Base-by-base conservation (phyloP, 2,113 vertebrate genomes). In the Periophthalmus modestus region DNA sequence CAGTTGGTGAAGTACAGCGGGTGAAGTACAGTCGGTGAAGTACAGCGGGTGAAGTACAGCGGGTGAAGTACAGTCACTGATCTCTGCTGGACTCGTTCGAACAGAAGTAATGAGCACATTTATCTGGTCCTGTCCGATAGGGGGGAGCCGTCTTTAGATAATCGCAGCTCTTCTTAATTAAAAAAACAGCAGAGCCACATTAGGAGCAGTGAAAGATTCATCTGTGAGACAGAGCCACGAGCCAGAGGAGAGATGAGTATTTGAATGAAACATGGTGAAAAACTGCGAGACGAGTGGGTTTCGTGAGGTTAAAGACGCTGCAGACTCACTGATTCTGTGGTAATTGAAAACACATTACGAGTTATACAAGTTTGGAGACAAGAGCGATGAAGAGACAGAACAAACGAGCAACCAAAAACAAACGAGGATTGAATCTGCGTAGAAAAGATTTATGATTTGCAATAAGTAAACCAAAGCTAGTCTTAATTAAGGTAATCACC, bases 61-160 rank as follows among this genome's bases (percentile, higher is more conserved):
- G 28, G 3, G 28, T 28, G 28, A 28, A 28, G 28, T n/a, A n/a
- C n/a, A n/a, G n/a, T n/a, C n/a, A n/a, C n/a, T n/a, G n/a, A n/a
- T n/a, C n/a, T n/a, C n/a, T n/a, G n/a, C 68, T 63, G 7, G 43
- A 72, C 54, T 72, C 57, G 81, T 73, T 47, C 69, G 55, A 69
- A 61, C 52, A 58, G 66, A 73, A 76, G 80, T 82, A 80, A 84
- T 84, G 59, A 78, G 23, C 66, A 66, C 80, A 78, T 82, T 74
- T 72, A 74, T 81, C 75, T 72, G 80, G 48, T 63, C 72, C 73
- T 76, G 77, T 77, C 46, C 72, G 4, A 70, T 69, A 80, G 69
- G 80, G 74, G 7, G 15, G 58, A 7, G 66, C 71, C 76, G 78
- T 77, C 85, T 21, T 70, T 50, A 39, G 47, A 65, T 73, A 78